Evolutionary conservation across 2,888 invertebrate species (phyloP), one percentile per base, ranked within the genome.

Genomic region (Agrochola lychnidis): DNA sequence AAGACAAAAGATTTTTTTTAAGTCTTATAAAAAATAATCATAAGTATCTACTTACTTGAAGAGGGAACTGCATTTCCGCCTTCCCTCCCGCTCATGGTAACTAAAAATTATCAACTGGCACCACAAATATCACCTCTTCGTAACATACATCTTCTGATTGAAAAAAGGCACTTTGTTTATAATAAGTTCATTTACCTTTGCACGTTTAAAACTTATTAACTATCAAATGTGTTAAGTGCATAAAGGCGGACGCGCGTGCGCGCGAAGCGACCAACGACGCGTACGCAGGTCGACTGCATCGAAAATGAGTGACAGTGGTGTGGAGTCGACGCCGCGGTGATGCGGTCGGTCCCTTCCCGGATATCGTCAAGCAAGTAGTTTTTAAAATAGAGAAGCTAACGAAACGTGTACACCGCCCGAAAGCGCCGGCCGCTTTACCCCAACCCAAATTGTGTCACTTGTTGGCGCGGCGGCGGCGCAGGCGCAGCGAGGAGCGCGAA

Each of bases 31-130:
- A 88, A 88, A 87, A 84, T 87, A 89, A 89, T 89, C 90, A 90
- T 88, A 81, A 87, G 87, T 90, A 80, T 83, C 89, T 94, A 96
- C 96, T 96, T 93, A 96, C 96, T 96, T 89, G 94, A 95, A 95
- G 96, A 95, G 94, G 96, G 95, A 96, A 95, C 95, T 96, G 96
- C 96, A 96, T 95, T 96, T 96, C 96, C 96, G 95, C 94, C 95
- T 95, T 95, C 95, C 94, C 95, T 95, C 93, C 94, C 96, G 94
- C 94, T 96, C 96, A 96, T 96, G 93, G 94, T 96, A 95, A 93
- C 90, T 93, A 91, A 91, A 91, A 93, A 93, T 92, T 91, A 90
- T 92, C 90, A 93, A 94, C 92, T 90, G 90, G 93, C 93, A 94
- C 95, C 94, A 95, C 94, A 92, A 91, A 92, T 95, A 96, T 96